A percentile compares a stretch with the other conserved stretches of the same genome.
These are phyloP conservation scores for Drosophila kanapiae DNA, from an alignment of 1,140 invertebrate genomes.

Conservation along the genomic window DNA sequence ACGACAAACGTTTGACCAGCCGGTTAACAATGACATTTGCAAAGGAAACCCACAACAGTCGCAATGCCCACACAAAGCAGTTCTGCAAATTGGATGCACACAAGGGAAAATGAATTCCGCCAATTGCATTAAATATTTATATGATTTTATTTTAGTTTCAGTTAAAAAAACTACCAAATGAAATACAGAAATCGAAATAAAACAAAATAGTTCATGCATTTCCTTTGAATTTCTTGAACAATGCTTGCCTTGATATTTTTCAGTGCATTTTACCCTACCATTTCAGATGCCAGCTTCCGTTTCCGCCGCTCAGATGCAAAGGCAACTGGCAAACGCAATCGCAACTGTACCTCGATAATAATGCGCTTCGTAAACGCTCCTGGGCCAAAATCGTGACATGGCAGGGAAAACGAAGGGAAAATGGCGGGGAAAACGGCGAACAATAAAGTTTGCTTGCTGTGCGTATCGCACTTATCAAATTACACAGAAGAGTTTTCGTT, in stretches of 20 bases:
- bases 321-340: constrained; percentile 22
- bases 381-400: constrained; percentile 1
- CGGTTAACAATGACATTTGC: constrained; percentile 37
- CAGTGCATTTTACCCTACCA: constrained; percentile 1
- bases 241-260: rapidly evolving
- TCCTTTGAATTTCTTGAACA: too few relatives aligned
- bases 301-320: constrained; percentile 35
- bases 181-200: too few relatives aligned
- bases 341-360: constrained; percentile 46
- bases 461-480: constrained; percentile 60
- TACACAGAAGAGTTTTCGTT: constrained; percentile 35
- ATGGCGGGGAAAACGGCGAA: constrained; percentile 10
- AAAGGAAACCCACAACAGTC: constrained; percentile 32
- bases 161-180: too few relatives aligned
- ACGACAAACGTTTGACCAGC: constrained; percentile 41
- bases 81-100: constrained; percentile 7
- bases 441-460: constrained; percentile 41
- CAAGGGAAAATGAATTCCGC: not conserved
- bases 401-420: constrained; percentile 10
- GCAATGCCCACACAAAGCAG: constrained; percentile 31
- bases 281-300: constrained; percentile 33
- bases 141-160: not conserved
- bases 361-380: constrained; percentile 24
- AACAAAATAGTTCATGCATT: too few relatives aligned
- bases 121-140: not conserved